Base-by-base conservation (phyloP, 2,888 invertebrate species). In the Drosophila parthenogenetica region DNA sequence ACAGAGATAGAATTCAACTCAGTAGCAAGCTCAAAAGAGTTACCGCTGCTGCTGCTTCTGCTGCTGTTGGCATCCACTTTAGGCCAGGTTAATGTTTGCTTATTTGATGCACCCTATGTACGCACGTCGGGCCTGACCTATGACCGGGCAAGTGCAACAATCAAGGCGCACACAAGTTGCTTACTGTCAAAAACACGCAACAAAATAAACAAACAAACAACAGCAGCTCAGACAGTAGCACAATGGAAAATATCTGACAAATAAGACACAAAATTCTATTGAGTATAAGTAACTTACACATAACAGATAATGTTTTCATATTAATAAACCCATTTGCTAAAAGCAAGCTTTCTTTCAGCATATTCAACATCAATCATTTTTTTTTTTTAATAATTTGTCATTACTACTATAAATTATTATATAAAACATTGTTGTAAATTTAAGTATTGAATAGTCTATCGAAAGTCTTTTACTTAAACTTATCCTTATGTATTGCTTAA, bases 111-210 rank as follows among this genome's bases (percentile, higher is more conserved):
- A 69, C 72, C 43, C 62, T 22, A 62, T 32, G 55, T 61, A 57
- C 69, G 69, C 81, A 69, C 66, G 62, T 59, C 63, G 35, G 35
- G 48, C 64, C 67, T 78, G 87, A 81, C 87, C 87, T 81, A 67
- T 81, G 70, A 58, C 81, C 79, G 46, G 62, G 64, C 82, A 72
- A 88, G 88, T 88, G 82, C 87, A 82, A 83, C 88, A 88, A 86
- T 83, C 88, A 86, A 80, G 88, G 78, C 81, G 71, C 81, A 88
- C 82, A 83, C 83, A 67, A 83, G 80, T 81, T 74, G 88, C 87
- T 88, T 83, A 83, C 88, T 83, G 88, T 82, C 82, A 82, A 88
- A 82, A 82, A 82, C 82, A 73, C 75, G 86, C 88, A 83, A 58
- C 57, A 62, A 77, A 60, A 64, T 73, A 67, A 70, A 53, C 79